These are phyloP conservation scores for Esperia sulphurella DNA, from an alignment of 2,888 invertebrate species.

Conservation along the genomic window DNA sequence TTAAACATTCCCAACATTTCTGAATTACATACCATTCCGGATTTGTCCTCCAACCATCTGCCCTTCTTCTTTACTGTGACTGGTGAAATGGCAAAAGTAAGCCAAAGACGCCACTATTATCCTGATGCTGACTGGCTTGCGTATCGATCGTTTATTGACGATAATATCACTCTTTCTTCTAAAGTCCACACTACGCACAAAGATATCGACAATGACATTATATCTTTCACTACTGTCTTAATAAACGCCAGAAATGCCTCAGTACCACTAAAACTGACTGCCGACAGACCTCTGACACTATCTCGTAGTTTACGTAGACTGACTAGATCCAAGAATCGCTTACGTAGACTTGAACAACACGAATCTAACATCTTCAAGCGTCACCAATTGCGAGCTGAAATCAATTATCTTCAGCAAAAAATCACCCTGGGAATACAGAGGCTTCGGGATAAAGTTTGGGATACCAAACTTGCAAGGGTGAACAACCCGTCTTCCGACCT, in stretches of 20 bases:
- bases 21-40: not conserved
- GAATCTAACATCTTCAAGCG: not conserved
- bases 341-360: not conserved
- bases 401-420: slow-evolving; percentile 2
- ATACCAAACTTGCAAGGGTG: slow-evolving; percentile 4
- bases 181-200: not conserved
- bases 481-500: slow-evolving; percentile 6
- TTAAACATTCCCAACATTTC: not conserved
- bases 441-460: slow-evolving; percentile 1
- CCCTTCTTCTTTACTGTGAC: not conserved
- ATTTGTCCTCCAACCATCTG: slow-evolving; percentile 9
- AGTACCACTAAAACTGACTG: not conserved
- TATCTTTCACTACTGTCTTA: not conserved
- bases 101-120: not conserved
- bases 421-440: not conserved
- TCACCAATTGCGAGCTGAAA: not conserved
- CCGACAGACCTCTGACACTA: not conserved
- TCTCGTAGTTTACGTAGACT: not conserved
- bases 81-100: not conserved
- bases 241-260: not conserved
- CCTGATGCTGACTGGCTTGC: not conserved
- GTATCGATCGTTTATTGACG: not conserved
- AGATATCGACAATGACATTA: not conserved
- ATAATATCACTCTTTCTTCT: not conserved
- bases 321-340: slow-evolving; percentile 2